Evolutionary conservation across 2,797 vertebrate genomes (phyloP), one percentile per base, ranked within the genome.

Genomic region (Cyclopterus lumpus): DNA sequence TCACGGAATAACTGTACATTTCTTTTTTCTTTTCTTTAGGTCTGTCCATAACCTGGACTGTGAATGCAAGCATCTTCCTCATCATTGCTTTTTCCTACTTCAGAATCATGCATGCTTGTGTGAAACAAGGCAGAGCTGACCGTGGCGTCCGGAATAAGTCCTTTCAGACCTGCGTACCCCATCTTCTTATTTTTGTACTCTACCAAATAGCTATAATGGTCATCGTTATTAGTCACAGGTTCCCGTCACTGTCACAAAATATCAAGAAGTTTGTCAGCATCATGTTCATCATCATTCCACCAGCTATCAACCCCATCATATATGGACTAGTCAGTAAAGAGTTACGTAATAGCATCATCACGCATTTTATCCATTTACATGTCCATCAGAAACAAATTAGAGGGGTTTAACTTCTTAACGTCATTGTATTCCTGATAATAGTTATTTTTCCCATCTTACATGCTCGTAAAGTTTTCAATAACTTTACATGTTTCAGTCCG

Each of bases 291-390:
- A 67, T 91, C 1, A 5, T 92, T 28, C 86, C 90, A 8, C 87
- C 89, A 8, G 46, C 40, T 0, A 9, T 85, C 5, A 92, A 89
- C 64, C 89, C 89, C 26, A 46, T 87, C 0, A 89, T 92, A 42
- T 92, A 93, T 0, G 89, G 90, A 30, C 64, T 91, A 53, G 65
- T 85, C 68, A 92, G 73, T 20, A 90, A 70, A 77, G 87, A 91
- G 14, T 32, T 92, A 16, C 78, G 88, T 1, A 12, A 1, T 1
- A 88, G 84, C 57, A 79, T 90, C 59, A 20, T 82, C 3, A 86
- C 80, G 38, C 62, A 57, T 14, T 73, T 86, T 10, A 75, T 3
- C 6, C 20, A 18, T 16, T 6, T 5, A 44, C 8, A 32, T 8
- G 22, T 69, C 9, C 0, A 6, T 18, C 38, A 20, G n/a, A 20